A percentile compares a stretch with the other conserved stretches of the same genome.
These are phyloP conservation scores for Myiozetetes cayanensis DNA, from an alignment of 2,113 vertebrate species.

Conservation along the genomic window DNA sequence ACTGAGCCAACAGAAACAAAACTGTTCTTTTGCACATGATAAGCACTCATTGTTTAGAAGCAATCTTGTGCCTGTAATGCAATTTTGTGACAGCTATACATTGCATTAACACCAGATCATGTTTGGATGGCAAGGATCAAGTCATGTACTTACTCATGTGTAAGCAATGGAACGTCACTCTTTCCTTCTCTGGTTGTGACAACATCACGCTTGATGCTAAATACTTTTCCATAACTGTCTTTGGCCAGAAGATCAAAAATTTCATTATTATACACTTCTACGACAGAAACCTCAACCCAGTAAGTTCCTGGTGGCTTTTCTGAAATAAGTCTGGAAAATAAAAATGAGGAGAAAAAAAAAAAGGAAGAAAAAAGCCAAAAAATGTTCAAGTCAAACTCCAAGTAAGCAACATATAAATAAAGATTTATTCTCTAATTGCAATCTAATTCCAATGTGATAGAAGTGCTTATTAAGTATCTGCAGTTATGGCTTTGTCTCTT, in stretches of 20 bases:
- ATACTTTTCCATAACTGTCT: constrained; percentile 54
- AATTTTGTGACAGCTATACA: neutral
- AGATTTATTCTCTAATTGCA: neutral
- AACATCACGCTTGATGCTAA: constrained; percentile 68
- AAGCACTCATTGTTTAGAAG: neutral
- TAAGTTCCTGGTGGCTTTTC: constrained; percentile 74
- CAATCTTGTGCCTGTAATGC: neutral
- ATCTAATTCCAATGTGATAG: neutral
- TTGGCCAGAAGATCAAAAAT: constrained; percentile 84
- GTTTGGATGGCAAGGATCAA: neutral
- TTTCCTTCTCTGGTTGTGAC: constrained; percentile 74
- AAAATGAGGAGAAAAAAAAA: neutral
- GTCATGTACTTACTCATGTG: constrained; percentile 68
- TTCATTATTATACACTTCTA: constrained; percentile 87
- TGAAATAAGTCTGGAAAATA: constrained; percentile 77
- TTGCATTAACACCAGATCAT: neutral
- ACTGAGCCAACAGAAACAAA: neutral
- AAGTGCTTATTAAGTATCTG: neutral
- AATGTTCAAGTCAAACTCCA: neutral
- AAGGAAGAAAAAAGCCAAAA: neutral
- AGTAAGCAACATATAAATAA: neutral
- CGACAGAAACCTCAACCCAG: constrained; percentile 79
- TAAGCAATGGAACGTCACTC: constrained; percentile 73
- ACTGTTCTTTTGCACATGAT: neutral
- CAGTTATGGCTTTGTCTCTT: neutral